These are phyloP conservation scores for Tragopan temminckii DNA, from an alignment of 2,797 vertebrate species.

Conservation along the genomic window DNA sequence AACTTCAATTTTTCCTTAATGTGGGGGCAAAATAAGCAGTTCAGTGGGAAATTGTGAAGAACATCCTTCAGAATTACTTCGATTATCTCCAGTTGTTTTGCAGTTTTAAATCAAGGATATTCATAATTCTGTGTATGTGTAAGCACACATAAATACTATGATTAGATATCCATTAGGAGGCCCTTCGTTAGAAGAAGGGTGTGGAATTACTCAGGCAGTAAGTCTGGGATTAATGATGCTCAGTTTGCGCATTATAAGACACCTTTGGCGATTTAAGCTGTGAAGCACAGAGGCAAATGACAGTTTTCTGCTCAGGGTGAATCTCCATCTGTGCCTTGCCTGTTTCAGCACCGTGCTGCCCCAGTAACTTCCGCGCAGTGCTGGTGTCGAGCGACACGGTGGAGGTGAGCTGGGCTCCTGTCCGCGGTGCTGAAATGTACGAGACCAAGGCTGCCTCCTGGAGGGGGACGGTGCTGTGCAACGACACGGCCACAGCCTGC, in stretches of 20 bases:
- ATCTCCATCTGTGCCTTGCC: background rate
- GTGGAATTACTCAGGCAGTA: background rate
- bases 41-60: background rate
- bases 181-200: fast-evolving
- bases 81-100: background rate
- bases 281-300: fast-evolving
- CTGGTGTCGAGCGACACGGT: slow-evolving; percentile 85
- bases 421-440: slow-evolving; percentile 89
- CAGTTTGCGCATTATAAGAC: background rate
- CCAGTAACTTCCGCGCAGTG: slow-evolving; percentile 80
- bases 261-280: background rate
- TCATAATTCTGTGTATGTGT: background rate
- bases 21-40: background rate
- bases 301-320: background rate
- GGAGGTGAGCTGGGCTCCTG: slow-evolving; percentile 86
- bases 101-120: background rate
- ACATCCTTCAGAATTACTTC: background rate
- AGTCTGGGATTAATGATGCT: background rate
- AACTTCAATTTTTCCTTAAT: background rate
- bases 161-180: background rate
- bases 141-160: background rate
- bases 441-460: slow-evolving; percentile 83
- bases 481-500: slow-evolving; percentile 87
- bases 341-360: slow-evolving; percentile 91
- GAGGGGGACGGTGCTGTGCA: slow-evolving; percentile 81